Evolutionary conservation across 2,888 invertebrate species (phyloP), one percentile per base, ranked within the genome.

Genomic region (Ganaspis brasiliensis): DNA sequence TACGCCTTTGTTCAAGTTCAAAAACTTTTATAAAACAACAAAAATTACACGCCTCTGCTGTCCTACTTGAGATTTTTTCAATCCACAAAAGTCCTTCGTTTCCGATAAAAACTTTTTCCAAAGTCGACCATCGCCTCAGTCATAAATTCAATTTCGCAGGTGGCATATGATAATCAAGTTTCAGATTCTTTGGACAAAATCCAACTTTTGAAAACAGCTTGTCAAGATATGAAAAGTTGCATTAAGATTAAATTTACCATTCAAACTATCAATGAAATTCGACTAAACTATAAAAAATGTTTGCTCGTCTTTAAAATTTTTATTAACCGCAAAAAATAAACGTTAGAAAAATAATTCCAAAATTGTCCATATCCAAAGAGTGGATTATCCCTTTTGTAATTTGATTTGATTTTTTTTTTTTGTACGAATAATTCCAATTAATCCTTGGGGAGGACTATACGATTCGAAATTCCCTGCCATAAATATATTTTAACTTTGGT

Each of bases 141-240:
- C 67, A 45, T 67, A 67, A 67, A 67, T 67, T 67, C 67, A 67
- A 67, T 67, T 67, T 67, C 24, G 45, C 67, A 67, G 67, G 4
- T 67, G 31, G 45, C 40, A 67, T 45, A 67, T 67, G 67, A 67
- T 67, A 16, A 67, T 67, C 21, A 45, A 67, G 45, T 67, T 67
- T 67, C 14, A 45, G 40, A 40, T 45, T 67, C 67, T 21, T 45
- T 67, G 26, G 67, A 24, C 67, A n/a, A 24, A 45, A 67, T 67
- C 45, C 26, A 67, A 45, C 45, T 67, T 24, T n/a, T 4, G 59
- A 24, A 45, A 67, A 67, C 45, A 67, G 45, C 21, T 67, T 67
- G n/a, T 40, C 14, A 26, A 67, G 40, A n/a, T 67, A 21, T 45
- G 56, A 56, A 26, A 24, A 26, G 56, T 56, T 56, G 21, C 26